A percentile compares a stretch with the other conserved stretches of the same genome.
These are phyloP conservation scores for Sebastes cheni DNA, from an alignment of 2,797 vertebrate genomes.

Conservation along the genomic window DNA sequence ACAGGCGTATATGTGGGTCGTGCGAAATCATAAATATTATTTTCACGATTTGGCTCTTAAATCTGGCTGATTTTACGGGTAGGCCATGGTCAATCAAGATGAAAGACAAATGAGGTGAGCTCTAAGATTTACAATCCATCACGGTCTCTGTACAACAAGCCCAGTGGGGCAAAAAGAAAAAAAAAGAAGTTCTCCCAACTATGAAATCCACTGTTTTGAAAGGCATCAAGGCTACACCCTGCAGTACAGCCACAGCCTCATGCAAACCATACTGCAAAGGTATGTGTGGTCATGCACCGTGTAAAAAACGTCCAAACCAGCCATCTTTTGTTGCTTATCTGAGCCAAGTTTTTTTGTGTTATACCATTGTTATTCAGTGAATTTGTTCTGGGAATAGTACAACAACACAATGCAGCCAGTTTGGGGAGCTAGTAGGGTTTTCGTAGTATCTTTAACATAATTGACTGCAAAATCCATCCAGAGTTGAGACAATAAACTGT, in stretches of 20 bases:
- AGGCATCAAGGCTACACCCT: conserved; percentile 21
- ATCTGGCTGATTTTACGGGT: conserved; percentile 31
- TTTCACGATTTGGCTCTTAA: conserved; percentile 44
- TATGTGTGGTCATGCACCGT: conserved; percentile 44
- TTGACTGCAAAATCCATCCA: background rate
- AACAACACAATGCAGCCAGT: background rate
- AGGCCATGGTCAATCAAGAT: conserved; percentile 35
- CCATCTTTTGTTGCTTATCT: background rate
- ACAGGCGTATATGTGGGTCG: conserved; percentile 14
- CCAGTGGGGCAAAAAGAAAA: conserved; percentile 3
- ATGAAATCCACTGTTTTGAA: conserved; percentile 36
- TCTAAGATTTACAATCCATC: conserved; percentile 38
- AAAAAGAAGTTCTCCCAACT: background rate
- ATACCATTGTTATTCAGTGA: conserved; percentile 6
- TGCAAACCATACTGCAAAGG: conserved; percentile 41
- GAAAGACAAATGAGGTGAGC: conserved; percentile 46
- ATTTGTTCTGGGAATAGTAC: background rate
- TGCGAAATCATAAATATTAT: conserved; percentile 30
- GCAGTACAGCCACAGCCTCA: conserved; percentile 16
- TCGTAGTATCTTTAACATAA: background rate
- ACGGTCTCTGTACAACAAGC: conserved; percentile 14
- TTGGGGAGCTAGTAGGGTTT: background rate
- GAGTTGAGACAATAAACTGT: background rate
- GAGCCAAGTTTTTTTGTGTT: conserved; percentile 14
- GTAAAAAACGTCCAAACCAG: background rate